Evolutionary conservation across 2,113 vertebrate species (phyloP).

Genomic region (Papio anubis): DNA sequence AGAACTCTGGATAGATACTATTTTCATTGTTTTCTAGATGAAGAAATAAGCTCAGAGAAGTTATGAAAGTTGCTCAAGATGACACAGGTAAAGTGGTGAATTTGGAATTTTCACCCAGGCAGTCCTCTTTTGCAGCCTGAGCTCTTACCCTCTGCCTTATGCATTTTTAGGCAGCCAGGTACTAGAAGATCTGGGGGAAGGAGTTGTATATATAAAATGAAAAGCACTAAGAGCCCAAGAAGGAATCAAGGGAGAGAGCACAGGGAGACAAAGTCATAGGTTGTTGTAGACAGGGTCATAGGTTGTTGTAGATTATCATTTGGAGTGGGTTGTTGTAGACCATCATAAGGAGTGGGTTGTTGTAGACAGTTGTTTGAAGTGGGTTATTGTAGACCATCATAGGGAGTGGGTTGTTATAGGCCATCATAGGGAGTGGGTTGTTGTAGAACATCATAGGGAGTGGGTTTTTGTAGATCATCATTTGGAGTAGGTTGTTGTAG

Average conservation of each 20-base stretch:
- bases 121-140: neutral
- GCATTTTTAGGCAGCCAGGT: rapidly evolving
- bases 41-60: neutral
- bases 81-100: neutral
- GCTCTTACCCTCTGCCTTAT: rapidly evolving
- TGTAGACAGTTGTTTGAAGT: neutral
- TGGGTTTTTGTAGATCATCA: neutral
- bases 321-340: neutral
- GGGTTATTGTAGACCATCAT: neutral
- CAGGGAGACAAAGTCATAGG: neutral
- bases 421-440: neutral
- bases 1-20: neutral
- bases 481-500: too few species aligned
- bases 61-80: neutral
- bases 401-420: too few species aligned
- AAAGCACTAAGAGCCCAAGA: neutral
- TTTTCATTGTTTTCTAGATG: neutral
- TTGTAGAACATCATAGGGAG: neutral
- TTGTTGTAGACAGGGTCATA: neutral
- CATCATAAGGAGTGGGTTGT: neutral
- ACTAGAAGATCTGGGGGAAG: neutral
- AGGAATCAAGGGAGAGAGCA: neutral
- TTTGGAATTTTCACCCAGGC: neutral
- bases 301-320: neutral
- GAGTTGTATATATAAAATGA: neutral